These are phyloP conservation scores for Protosalanx chinensis DNA, from an alignment of 2,797 vertebrate species.

Conservation along the genomic window DNA sequence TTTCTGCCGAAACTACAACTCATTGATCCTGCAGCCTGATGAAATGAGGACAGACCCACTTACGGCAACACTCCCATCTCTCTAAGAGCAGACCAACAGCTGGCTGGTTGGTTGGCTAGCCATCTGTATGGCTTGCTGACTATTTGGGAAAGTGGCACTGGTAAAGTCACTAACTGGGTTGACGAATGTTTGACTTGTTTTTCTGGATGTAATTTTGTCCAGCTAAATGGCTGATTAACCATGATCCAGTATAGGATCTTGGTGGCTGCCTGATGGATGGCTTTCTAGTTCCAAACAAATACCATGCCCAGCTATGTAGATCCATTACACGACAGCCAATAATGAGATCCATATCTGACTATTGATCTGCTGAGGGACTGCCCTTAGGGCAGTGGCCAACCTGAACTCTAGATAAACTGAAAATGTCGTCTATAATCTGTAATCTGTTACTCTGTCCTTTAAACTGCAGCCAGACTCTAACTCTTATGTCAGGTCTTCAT, in stretches of 20 bases:
- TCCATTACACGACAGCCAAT: constrained; percentile 30
- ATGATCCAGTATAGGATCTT: background rate
- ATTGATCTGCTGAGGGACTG: constrained; percentile 13
- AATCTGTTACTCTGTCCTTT: too few relatives aligned
- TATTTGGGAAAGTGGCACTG: background rate
- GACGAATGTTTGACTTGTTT: background rate
- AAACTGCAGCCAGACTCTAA: too few relatives aligned
- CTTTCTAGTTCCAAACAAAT: background rate
- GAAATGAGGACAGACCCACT: background rate
- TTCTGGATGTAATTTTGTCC: too few relatives aligned
- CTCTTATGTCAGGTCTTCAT: too few relatives aligned
- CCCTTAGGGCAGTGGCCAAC: constrained; percentile 11
- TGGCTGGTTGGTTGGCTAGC: background rate
- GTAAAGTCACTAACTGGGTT: background rate
- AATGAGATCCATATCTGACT: constrained; percentile 30
- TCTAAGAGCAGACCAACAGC: background rate
- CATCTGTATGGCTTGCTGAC: too few relatives aligned
- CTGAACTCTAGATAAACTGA: too few relatives aligned
- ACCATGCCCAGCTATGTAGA: constrained; percentile 9
- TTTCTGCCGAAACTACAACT: background rate
- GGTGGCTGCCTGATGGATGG: constrained; percentile 5
- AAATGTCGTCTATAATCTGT: too few relatives aligned
- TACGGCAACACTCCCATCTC: background rate
- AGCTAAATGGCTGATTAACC: background rate
- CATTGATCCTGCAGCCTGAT: background rate